phyloP scores from a whole-genome alignment of 2,797 vertebrate species.

The Bradypodion pumilum region DNA sequence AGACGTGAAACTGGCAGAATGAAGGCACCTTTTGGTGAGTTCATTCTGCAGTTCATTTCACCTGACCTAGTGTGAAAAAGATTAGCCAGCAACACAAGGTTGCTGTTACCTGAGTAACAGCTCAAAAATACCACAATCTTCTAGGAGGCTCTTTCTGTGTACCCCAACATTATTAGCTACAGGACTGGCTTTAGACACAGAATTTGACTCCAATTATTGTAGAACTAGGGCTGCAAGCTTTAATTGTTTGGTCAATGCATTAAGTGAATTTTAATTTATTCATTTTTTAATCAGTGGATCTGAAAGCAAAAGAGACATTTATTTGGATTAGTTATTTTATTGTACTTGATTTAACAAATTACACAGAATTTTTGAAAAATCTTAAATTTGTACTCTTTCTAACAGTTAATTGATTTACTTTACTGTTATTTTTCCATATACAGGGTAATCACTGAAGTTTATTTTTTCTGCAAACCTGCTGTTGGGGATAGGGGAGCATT shows the following conservation, averaged over 20 bases:
- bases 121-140: no score
- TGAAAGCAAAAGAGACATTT: neutral
- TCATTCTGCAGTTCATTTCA: no score
- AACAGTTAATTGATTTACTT: neutral
- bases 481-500: no score
- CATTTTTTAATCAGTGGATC: neutral
- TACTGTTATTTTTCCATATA: neutral
- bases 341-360: neutral
- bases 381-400: neutral
- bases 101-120: no score
- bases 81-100: no score
- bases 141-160: no score
- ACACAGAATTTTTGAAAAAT: neutral
- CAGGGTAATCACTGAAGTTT: neutral
- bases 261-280: neutral
- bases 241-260: neutral
- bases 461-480: no score
- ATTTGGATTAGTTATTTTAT: neutral
- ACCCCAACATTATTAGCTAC: neutral
- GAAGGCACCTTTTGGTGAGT: no score
- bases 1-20: no score
- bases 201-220: neutral
- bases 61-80: no score
- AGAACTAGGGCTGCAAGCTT: neutral
- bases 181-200: neutral